Conservation (phyloP, 2,113 vertebrate genomes). For the Thinocorus orbignyianus region DNA sequence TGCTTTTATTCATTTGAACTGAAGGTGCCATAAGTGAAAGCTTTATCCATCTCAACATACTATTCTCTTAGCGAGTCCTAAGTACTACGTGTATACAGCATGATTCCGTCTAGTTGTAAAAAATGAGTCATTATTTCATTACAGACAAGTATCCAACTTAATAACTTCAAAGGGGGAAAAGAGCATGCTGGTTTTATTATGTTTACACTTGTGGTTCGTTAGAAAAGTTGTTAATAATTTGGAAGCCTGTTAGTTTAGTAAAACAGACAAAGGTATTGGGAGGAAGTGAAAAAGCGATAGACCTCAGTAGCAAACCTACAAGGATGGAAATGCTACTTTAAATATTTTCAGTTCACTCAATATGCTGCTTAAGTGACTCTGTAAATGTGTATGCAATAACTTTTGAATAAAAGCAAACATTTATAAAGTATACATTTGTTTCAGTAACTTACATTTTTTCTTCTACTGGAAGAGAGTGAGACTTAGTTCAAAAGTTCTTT, state of each 20-base stretch:
- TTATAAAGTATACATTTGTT: neutral
- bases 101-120: neutral
- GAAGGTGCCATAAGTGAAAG: neutral
- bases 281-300: neutral
- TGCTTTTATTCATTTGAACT: neutral
- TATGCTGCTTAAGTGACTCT: neutral
- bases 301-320: neutral
- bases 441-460: neutral
- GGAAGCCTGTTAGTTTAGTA: neutral
- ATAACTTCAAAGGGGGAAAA: neutral
- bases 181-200: neutral
- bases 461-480: neutral
- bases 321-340: neutral
- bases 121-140: neutral
- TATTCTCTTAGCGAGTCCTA: neutral
- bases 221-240: neutral
- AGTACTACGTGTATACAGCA: neutral
- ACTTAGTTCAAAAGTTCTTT: neutral
- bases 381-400: neutral
- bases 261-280: neutral
- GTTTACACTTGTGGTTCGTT: neutral
- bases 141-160: neutral
- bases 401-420: conserved; percentile 37
- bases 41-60: neutral
- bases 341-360: neutral